phyloP scores from a whole-genome alignment of 2,113 vertebrate genomes.

The Saimiri boliviensis region DNA sequence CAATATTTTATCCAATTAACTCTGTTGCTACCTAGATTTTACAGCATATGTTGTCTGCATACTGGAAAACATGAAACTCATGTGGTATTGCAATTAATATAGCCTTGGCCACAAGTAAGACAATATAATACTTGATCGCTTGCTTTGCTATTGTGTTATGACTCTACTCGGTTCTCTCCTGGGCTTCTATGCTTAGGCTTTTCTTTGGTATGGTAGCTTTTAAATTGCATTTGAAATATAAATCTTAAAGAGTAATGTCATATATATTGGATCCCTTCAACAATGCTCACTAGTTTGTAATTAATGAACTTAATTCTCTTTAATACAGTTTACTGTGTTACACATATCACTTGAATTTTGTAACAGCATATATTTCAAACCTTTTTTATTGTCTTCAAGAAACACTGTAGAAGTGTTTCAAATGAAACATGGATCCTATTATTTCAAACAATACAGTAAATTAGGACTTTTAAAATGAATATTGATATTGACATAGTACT shows the following conservation, averaged over 20 bases:
- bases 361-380: not conserved
- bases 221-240: not conserved
- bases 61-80: not conserved
- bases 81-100: not conserved
- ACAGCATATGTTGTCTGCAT: not conserved
- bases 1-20: not conserved
- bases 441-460: not conserved
- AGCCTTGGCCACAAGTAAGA: not conserved
- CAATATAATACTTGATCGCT: not conserved
- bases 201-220: not conserved
- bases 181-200: not conserved
- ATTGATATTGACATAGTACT: not conserved
- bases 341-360: not conserved
- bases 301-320: not conserved
- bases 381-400: not conserved
- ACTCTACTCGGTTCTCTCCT: not conserved
- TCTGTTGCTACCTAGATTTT: not conserved
- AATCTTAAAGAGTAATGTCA: not conserved
- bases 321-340: not conserved
- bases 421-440: not conserved
- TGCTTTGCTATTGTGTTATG: not conserved
- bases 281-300: not conserved
- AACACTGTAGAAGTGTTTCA: not conserved
- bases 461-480: not conserved
- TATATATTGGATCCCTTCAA: not conserved